Base-by-base conservation (phyloP, 2,797 vertebrate species). In the Huso huso region DNA sequence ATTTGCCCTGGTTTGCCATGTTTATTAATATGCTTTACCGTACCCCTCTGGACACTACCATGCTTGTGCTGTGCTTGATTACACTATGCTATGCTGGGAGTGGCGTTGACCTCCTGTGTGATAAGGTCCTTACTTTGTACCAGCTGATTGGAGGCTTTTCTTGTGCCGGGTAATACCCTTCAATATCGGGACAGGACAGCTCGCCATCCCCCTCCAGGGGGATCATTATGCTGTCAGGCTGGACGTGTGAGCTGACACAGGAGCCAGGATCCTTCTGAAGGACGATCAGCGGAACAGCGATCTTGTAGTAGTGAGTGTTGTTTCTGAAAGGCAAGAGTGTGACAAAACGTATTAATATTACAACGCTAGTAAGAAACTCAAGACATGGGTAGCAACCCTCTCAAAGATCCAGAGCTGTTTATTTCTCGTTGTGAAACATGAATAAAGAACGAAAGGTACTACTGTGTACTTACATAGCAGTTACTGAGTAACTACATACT, bases 301-400 rank as follows among this genome's bases (percentile, higher is more conserved):
- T 92, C 85, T 92, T 93, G 68, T 85, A 90, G 82, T 94, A 95
- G 15, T 89, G 93, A 0, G 93, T 90, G 65, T 83, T 89, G 71
- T 97, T 97, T 18, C 95, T 98, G 78, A 53, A 66, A 67, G 71
- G 7, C 69, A 48, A 79, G 1, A 6, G 79, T 72, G 0, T 67
- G 0, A 6, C 51, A 10, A 10, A 18, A 37, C 37, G 0, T 37
- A 37, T 37, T 4, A 37, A 37, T 37, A 37, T 4, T 37, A 5
- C 37, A 37, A 37, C 1, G 37, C 37, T 8, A 67, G 49, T 78
- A 1, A 9, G 78, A 37, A 37, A 37, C 37, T 37, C 18, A 18
- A 18, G 18, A 18, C 18, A 18, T 18, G 18, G 18, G 18, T 18
- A 37, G 37, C 37, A 37, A 18, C 18, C 18, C 5, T 37, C 37